These are phyloP conservation scores for Psettodes erumei DNA, from an alignment of 2,113 vertebrate species.

Conservation along the genomic window DNA sequence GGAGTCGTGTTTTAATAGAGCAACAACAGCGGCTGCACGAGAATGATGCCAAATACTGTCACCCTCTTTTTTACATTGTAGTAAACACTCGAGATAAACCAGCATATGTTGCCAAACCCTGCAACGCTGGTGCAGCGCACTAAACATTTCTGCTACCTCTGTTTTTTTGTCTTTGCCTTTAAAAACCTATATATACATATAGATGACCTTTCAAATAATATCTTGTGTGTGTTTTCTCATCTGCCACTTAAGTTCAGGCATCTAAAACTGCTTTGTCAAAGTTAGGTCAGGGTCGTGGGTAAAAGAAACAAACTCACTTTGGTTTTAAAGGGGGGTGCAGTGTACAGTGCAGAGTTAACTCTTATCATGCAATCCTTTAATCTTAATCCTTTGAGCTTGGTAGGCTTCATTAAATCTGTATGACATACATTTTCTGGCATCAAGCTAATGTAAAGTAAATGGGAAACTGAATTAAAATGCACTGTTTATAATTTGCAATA, in stretches of 20 bases:
- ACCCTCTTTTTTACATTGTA: constrained; percentile 21
- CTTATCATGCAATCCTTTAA: constrained; percentile 27
- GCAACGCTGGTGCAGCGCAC: too few species aligned
- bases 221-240: too few species aligned
- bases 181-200: too few species aligned
- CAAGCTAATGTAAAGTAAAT: background rate
- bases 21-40: constrained; percentile 58
- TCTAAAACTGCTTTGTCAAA: background rate
- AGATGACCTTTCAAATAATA: too few species aligned
- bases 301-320: too few species aligned
- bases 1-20: constrained; percentile 52
- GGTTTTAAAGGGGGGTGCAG: too few species aligned
- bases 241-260: too few species aligned
- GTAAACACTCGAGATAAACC: constrained; percentile 5
- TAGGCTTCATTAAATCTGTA: constrained; percentile 1
- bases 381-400: constrained; percentile 41
- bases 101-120: constrained; percentile 42
- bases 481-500: background rate
- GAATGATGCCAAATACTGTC: constrained; percentile 65
- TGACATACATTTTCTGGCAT: background rate
- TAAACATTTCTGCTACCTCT: too few species aligned
- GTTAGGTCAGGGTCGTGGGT: too few species aligned
- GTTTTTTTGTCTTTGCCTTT: too few species aligned
- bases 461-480: background rate
- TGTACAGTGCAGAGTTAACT: too few species aligned